Evolutionary conservation across 2,797 vertebrate species (phyloP).

Genomic region (Tinamus major): DNA sequence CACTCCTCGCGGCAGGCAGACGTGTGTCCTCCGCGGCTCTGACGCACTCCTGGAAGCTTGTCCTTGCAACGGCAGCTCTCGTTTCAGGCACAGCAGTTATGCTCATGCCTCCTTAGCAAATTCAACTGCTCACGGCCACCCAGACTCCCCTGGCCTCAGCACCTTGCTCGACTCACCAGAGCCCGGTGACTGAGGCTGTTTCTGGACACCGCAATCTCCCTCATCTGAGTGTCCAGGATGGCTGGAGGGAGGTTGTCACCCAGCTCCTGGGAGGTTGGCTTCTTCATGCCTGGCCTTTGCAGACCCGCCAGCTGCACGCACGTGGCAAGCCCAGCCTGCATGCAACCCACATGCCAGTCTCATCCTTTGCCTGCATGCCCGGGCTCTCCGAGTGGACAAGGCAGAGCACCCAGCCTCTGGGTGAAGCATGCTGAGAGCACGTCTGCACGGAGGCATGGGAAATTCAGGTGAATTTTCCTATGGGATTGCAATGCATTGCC

Average conservation of each 20-base stretch:
- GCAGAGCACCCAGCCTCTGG: too few species aligned
- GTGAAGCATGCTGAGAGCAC: too few species aligned
- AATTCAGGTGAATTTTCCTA: neutral
- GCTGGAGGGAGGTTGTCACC: neutral
- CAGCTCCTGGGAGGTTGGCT: neutral
- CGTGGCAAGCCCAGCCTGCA: too few species aligned
- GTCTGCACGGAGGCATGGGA: neutral
- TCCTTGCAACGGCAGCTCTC: neutral
- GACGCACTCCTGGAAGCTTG: neutral
- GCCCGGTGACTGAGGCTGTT: too few species aligned
- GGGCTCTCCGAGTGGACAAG: too few species aligned
- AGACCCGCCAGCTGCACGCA: neutral
- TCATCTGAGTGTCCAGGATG: too few species aligned
- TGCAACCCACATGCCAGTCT: neutral
- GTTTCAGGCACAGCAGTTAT: accelerated
- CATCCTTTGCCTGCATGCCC: neutral
- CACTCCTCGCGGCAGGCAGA: too few species aligned
- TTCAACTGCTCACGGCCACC: neutral
- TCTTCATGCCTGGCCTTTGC: neutral
- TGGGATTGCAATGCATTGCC: neutral
- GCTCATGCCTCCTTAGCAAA: neutral
- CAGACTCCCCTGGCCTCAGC: too few species aligned
- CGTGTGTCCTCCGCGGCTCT: neutral
- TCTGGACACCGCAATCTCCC: too few species aligned
- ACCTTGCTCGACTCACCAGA: accelerated